phyloP scores from a whole-genome alignment of 2,113 vertebrate species.

The Carlito syrichta region DNA sequence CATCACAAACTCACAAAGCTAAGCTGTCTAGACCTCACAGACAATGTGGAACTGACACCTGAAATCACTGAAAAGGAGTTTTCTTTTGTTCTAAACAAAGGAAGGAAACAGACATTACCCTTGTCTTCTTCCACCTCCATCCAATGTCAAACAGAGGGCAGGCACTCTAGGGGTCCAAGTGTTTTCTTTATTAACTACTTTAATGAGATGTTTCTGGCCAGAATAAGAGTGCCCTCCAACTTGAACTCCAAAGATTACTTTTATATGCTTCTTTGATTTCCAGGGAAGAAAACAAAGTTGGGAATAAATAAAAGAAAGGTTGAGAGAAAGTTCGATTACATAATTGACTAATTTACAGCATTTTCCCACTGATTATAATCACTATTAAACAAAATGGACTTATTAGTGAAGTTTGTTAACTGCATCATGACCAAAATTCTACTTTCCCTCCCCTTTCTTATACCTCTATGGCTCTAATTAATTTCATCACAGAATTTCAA shows the following conservation, averaged over 20 bases:
- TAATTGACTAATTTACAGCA: slow-evolving; percentile 81
- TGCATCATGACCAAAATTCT: slow-evolving; percentile 51
- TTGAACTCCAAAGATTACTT: slow-evolving; percentile 63
- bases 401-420: slow-evolving; percentile 63
- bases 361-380: slow-evolving; percentile 79
- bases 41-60: not conserved
- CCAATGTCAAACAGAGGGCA: not conserved
- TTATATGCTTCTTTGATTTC: slow-evolving; percentile 68
- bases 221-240: slow-evolving; percentile 45
- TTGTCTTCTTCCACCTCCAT: not conserved
- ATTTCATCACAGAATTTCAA: slow-evolving; percentile 17
- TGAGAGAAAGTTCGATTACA: slow-evolving; percentile 74
- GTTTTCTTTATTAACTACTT: not conserved
- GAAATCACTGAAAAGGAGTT: not conserved
- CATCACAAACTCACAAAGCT: not conserved
- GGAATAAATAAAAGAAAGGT: slow-evolving; percentile 68
- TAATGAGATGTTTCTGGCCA: slow-evolving; percentile 61
- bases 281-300: slow-evolving; percentile 72
- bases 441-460: slow-evolving; percentile 16
- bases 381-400: slow-evolving; percentile 78
- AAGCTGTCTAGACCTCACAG: not conserved
- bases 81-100: not conserved
- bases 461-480: not conserved
- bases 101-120: not conserved
- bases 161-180: not conserved